Evolutionary conservation across 2,888 invertebrate genomes (phyloP), one percentile per base, ranked within the genome.

Genomic region (Megalurothrips usitatus): DNA sequence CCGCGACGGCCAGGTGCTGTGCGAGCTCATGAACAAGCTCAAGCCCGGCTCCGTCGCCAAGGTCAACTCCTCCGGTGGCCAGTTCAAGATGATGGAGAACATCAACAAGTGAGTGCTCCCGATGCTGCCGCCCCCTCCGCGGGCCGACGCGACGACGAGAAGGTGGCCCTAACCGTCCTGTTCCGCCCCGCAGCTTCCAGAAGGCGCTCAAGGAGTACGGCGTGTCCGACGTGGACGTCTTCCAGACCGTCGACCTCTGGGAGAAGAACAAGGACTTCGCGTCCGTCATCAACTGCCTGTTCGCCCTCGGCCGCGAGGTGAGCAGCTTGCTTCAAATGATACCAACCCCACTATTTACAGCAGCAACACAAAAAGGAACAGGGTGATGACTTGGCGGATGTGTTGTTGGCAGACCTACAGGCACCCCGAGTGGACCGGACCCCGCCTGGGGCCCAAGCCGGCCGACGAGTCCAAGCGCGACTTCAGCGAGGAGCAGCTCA

Each of bases 1-100:
- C 83, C 94, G 92, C 88, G 97, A 98, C 88, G 98, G 98, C 82
- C 94, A 94, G 84, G 93, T 98, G 83, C 92, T 98, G 84, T 98
- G 98, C 91, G 93, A 94, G 86, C 89, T 99, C 85, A 96, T 99
- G 89, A 99, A 99, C 92, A 96, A 94, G 87, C 89, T 99, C 85
- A 89, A 92, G 84, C 98, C 99, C 79, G 97, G 97, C 85, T 90
- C 95, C 83, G 90, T 98, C 83, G 86, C 92, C 86, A 98, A 98
- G 89, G 93, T 99, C 89, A 98, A 99, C 91, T 92, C 93, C 84
- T 92, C 93, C 79, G 97, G 98, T 85, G 97, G 98, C 87, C 97
- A 98, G 87, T 99, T 99, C 93, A 99, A 98, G 87, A 94, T 99
- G 93, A 99, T 99, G 99, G 99, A 99, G 89, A 99, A 99, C 91